Evolutionary conservation across 2,888 invertebrate genomes (phyloP).

Genomic region (Ophonus ardosiacus): DNA sequence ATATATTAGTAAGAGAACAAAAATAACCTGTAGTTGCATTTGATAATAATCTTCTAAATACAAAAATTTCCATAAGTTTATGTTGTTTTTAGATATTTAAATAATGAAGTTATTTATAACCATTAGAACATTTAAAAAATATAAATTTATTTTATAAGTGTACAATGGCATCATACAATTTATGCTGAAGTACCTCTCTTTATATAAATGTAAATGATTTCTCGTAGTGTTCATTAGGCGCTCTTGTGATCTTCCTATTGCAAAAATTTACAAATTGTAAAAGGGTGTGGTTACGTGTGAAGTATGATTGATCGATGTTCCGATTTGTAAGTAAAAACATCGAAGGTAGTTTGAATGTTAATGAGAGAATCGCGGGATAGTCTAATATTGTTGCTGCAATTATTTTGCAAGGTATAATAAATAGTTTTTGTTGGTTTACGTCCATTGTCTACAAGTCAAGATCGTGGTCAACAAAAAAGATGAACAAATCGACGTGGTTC

Average conservation of each 20-base stretch:
- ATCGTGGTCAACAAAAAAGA: not conserved
- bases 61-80: too few species aligned
- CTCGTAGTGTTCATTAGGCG: not conserved
- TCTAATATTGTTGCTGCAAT: constrained; percentile 37
- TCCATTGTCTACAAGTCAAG: not conserved
- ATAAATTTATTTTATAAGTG: not conserved
- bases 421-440: constrained; percentile 4
- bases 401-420: constrained; percentile 46
- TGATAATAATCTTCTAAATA: too few species aligned
- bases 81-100: too few species aligned
- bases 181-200: not conserved
- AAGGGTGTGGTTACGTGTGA: constrained; percentile 31
- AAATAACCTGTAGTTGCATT: too few species aligned
- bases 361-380: constrained; percentile 38
- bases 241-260: constrained; percentile 1
- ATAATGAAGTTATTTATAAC: too few species aligned
- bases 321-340: constrained; percentile 27
- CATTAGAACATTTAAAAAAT: too few species aligned
- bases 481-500: not conserved
- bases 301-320: constrained; percentile 46
- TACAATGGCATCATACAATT: not conserved
- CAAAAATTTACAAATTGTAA: constrained; percentile 16
- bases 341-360: constrained; percentile 46
- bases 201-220: not conserved
- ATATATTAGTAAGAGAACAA: too few species aligned